Base-by-base conservation (phyloP, 2,888 invertebrate genomes). In the Drosophila birchii region DNA sequence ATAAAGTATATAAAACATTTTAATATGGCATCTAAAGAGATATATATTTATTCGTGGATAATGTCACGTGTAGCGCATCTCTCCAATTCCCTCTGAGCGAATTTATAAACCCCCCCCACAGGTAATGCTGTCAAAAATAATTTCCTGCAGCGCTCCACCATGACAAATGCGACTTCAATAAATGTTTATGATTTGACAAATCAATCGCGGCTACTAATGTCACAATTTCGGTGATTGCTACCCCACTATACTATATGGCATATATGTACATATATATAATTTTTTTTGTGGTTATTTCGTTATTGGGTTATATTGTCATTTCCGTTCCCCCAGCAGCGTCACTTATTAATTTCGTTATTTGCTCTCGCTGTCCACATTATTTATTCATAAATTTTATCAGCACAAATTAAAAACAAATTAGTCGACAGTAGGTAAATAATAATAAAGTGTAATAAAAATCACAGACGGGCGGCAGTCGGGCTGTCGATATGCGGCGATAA, bases 391-490 rank as follows among this genome's bases (percentile, higher is more conserved):
- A 76, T 81, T 85, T 85, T 89, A 86, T 89, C 89, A 82, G 83
- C 84, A 76, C 85, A 90, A 87, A 88, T 90, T 88, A 88, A 88
- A 88, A 88, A 85, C 90, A 88, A 88, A 89, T 88, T 88, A 88
- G 86, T 86, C 83, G 79, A 82, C 86, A 87, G 85, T 80, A 85
- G 89, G 85, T 87, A 85, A 88, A 85, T 87, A 89, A 88, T 80
- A 88, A 87, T 81, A 84, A 85, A 86, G 59, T 81, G 87, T 86
- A 85, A 85, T 85, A 81, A 85, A 85, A 87, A 88, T 88, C 84
- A 86, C 69, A 70, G 78, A 43, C 69, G 61, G 5, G 26, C 18
- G 38, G 14, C 12, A 23, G 44, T n/a, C 32, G 39, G 36, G 44
- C 67, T 58, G 56, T 75, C 80, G 86, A 88, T 86, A 87, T 82